Conservation (phyloP, 2,888 invertebrate species). For the Monoplex corrugatus region DNA sequence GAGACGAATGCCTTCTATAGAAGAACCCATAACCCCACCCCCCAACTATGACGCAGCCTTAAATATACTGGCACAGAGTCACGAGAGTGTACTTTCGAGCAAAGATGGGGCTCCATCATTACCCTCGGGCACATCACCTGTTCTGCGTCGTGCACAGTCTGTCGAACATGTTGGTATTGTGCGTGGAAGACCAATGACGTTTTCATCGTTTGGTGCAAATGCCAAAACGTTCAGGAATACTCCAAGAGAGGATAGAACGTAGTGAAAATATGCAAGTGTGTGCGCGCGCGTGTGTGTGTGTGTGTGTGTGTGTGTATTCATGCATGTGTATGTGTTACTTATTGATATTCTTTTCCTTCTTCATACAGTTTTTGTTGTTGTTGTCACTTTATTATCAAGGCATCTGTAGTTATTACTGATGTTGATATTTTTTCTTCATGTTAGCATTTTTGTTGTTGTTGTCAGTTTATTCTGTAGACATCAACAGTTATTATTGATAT, state of each 20-base stretch:
- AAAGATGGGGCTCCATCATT: slow-evolving; percentile 15
- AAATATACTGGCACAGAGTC: slow-evolving; percentile 72
- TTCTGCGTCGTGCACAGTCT: not conserved
- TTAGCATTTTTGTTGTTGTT: no score
- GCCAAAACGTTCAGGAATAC: not conserved
- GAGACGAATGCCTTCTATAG: not conserved
- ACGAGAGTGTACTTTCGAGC: slow-evolving; percentile 64
- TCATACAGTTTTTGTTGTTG: not conserved
- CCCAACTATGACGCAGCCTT: slow-evolving; percentile 76
- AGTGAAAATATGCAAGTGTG: not conserved
- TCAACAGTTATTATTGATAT: no score
- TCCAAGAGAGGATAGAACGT: not conserved
- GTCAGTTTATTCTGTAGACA: no score
- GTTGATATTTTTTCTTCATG: no score
- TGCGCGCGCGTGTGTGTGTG: not conserved
- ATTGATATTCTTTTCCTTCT: no score
- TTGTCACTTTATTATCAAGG: no score
- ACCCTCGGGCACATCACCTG: not conserved
- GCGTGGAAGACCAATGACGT: slow-evolving; percentile 17
- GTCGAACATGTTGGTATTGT: slow-evolving; percentile 18
- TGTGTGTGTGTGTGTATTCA: not conserved
- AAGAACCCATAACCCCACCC: slow-evolving; percentile 72
- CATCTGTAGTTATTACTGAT: no score
- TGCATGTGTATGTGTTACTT: not conserved
- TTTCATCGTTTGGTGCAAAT: slow-evolving; percentile 37